Evolutionary conservation across 2,113 vertebrate genomes (phyloP).

Genomic region (Oncorhynchus nerka): DNA sequence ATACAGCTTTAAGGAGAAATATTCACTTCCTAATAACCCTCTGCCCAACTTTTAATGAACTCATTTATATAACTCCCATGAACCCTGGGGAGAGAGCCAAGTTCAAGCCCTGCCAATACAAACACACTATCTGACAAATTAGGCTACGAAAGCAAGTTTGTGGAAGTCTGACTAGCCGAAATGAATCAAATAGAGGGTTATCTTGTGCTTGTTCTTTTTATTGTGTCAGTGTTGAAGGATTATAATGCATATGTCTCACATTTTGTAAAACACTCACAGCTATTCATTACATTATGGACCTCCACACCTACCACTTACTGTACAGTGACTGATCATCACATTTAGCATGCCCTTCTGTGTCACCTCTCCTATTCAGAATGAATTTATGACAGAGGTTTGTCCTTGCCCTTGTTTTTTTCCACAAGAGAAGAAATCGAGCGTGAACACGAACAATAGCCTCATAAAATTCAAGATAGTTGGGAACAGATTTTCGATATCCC

Average conservation of each 20-base stretch:
- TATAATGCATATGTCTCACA: background rate
- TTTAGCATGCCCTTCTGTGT: background rate
- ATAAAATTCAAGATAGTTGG: too few relatives aligned
- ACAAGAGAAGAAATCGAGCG: background rate
- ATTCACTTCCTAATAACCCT: background rate
- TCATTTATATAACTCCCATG: background rate
- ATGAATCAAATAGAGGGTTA: background rate
- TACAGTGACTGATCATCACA: background rate
- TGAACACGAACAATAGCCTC: background rate
- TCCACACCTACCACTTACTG: background rate
- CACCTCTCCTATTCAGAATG: background rate
- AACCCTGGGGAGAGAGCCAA: background rate
- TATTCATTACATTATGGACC: background rate
- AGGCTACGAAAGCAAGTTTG: background rate
- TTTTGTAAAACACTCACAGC: background rate
- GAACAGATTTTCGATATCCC: too few relatives aligned
- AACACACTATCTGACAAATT: background rate
- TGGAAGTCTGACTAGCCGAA: background rate
- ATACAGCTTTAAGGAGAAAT: background rate
- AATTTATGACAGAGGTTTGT: background rate
- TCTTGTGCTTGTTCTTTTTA: background rate
- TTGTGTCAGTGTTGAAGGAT: background rate
- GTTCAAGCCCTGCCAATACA: background rate
- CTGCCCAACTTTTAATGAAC: background rate
- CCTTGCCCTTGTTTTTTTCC: background rate